A percentile compares a stretch with the other conserved stretches of the same genome.
These are phyloP conservation scores for Solenodon paradoxus DNA, from an alignment of 2,113 vertebrate genomes.

Conservation along the genomic window DNA sequence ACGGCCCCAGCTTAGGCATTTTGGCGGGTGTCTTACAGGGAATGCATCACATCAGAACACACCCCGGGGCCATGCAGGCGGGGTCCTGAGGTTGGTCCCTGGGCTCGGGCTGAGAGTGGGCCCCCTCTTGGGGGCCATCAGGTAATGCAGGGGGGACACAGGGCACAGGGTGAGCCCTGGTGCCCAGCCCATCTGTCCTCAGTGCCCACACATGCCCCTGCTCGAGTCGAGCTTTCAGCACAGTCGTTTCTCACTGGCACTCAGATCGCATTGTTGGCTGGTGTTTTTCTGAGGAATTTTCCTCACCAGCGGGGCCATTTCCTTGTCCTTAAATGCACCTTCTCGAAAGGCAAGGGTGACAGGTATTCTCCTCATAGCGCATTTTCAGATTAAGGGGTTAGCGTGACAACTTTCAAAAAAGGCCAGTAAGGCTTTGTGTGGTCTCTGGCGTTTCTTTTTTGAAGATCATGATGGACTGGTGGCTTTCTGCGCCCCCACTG, in stretches of 20 bases:
- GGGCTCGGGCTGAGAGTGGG: background rate
- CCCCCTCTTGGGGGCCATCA: background rate
- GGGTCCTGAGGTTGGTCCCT: background rate
- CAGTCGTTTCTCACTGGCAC: too few species aligned
- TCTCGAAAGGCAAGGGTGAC: background rate
- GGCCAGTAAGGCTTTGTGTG: background rate
- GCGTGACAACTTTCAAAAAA: background rate
- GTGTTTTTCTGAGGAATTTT: background rate
- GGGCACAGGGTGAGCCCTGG: background rate
- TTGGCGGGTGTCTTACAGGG: rapidly evolving
- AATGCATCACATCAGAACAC: background rate
- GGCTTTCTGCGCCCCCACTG: background rate
- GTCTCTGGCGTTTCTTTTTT: background rate
- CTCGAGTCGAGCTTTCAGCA: background rate
- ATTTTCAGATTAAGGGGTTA: background rate
- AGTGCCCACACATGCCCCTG: background rate
- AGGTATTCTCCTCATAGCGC: background rate
- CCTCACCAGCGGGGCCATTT: background rate
- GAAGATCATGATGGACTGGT: background rate
- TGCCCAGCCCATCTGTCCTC: background rate
- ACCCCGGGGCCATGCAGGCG: rapidly evolving
- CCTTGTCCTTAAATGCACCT: background rate
- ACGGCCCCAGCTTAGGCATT: too few species aligned
- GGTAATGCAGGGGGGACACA: background rate
- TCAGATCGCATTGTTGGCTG: background rate